phyloP scores from a whole-genome alignment of 2,888 invertebrate genomes.

The Rugalucina vietnamica region DNA sequence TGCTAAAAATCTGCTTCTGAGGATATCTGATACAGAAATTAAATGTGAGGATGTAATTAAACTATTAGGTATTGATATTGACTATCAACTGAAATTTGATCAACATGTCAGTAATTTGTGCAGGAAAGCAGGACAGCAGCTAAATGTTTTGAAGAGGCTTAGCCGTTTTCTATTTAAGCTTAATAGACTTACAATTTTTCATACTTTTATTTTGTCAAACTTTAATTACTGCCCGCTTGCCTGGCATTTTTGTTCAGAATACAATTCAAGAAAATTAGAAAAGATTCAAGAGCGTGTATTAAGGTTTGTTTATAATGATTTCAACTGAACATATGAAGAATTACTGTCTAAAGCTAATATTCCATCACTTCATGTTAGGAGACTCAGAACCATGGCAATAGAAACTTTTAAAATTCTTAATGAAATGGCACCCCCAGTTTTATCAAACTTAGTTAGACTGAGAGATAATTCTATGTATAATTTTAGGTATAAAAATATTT shows the following conservation, averaged over 20 bases:
- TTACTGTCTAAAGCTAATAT: neutral
- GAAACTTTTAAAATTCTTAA: constrained; percentile 15
- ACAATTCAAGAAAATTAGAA: neutral
- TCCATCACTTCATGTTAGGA: neutral
- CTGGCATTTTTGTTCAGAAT: constrained; percentile 22
- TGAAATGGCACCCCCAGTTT: neutral
- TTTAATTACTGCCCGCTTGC: constrained; percentile 37
- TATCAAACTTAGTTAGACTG: neutral
- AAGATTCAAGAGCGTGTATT: constrained; percentile 24
- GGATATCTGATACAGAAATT: neutral
- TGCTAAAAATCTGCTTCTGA: neutral
- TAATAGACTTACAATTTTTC: constrained; percentile 29
- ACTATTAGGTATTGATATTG: constrained; percentile 5
- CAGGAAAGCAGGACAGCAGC: constrained; percentile 24
- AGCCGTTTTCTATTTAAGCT: constrained; percentile 8
- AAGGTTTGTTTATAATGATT: constrained; percentile 19
- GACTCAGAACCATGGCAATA: neutral
- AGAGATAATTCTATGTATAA: neutral
- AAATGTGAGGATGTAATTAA: constrained; percentile 11
- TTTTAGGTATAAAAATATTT: neutral
- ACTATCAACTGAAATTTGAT: constrained; percentile 21
- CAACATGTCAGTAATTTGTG: constrained; percentile 21
- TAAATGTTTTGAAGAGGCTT: constrained; percentile 24
- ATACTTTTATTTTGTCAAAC: constrained; percentile 36
- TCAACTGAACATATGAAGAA: neutral